Base-by-base conservation (phyloP, 2,888 invertebrate genomes). In the Chouioia cunea region DNA sequence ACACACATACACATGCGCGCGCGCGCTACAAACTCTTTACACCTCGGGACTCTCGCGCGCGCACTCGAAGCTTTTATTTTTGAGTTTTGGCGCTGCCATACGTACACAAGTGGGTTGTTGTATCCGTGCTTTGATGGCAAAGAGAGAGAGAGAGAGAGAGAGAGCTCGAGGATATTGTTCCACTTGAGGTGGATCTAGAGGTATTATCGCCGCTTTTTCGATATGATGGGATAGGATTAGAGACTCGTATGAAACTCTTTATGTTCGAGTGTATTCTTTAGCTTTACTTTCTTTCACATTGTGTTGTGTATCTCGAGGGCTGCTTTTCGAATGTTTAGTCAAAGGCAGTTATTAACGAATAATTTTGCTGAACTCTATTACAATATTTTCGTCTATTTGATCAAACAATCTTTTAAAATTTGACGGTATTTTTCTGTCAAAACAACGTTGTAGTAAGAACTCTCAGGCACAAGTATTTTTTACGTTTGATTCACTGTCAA, bases 21-120 rank as follows among this genome's bases (percentile, higher is more conserved):
- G n/a, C 52, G 27, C 63, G 53, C 43, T 52, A 12, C 36, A 1
- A 36, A 44, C 63, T 65, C 43, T 52, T 50, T 64, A 47, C 69
- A 63, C 64, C 64, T 64, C 47, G 22, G 12, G 36, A 70, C 69
- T 64, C 64, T 58, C 64, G 58, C 69, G 54, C n/a, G n/a, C n/a
- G 27, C 10, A 47, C 46, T 52, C 14, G 36, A 36, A 12, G 12
- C 22, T 57, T 44, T 58, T 65, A 22, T 8, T 22, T 57, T 48
- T 20, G 46, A 27, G 4, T 1, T 22, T 54, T 54, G 53, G 10
- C 43, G n/a, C 15, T 10, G 36, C 36, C 36, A 36, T 6, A 10
- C 20, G 58, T 4, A 36, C 36, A 36, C 44, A 48, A 47, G 52
- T 66, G 52, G 23, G 16, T 18, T 44, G 36, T 10, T 18, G 8